These are phyloP conservation scores for Epinephelus malabaricus DNA, from an alignment of 2,797 vertebrate species.

Conservation along the genomic window DNA sequence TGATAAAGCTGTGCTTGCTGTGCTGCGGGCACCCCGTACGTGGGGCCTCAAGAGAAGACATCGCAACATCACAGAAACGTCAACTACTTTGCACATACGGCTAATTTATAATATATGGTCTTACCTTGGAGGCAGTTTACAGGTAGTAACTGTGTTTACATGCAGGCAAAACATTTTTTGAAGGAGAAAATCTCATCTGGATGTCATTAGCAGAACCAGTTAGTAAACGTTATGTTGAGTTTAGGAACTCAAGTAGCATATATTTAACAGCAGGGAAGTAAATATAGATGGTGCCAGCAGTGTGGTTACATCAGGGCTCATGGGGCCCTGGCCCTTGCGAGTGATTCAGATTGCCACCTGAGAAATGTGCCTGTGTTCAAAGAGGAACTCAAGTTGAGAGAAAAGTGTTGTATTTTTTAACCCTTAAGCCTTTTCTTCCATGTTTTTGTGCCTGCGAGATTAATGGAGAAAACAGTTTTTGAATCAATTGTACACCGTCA, in stretches of 20 bases:
- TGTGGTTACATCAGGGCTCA: too few relatives aligned
- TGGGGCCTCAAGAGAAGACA: constrained; percentile 7
- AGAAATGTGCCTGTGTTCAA: too few relatives aligned
- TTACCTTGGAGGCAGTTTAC: constrained; percentile 16
- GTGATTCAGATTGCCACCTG: too few relatives aligned
- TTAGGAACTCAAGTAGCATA: constrained; percentile 32
- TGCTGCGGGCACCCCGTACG: constrained; percentile 25
- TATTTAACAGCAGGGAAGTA: constrained; percentile 21
- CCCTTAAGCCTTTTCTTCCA: too few relatives aligned
- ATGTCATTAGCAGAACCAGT: constrained; percentile 33
- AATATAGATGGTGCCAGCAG: too few relatives aligned
- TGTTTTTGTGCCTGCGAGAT: too few relatives aligned
- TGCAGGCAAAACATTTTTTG: constrained; percentile 29
- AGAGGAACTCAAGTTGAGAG: too few relatives aligned
- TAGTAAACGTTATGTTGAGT: constrained; percentile 43
- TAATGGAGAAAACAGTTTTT: too few relatives aligned
- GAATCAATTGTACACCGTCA: too few relatives aligned
- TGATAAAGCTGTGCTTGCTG: constrained; percentile 47
- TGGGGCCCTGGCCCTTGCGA: too few relatives aligned
- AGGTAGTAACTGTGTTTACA: constrained; percentile 33
- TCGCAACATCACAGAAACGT: constrained; percentile 16
- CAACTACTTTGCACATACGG: neutral
- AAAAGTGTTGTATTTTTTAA: too few relatives aligned
- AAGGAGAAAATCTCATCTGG: constrained; percentile 23
- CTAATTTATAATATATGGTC: constrained; percentile 19